Evolutionary conservation across 1,140 invertebrate species (phyloP), one percentile per base, ranked within the genome.

Genomic region (Dufourea novaeangliae): DNA sequence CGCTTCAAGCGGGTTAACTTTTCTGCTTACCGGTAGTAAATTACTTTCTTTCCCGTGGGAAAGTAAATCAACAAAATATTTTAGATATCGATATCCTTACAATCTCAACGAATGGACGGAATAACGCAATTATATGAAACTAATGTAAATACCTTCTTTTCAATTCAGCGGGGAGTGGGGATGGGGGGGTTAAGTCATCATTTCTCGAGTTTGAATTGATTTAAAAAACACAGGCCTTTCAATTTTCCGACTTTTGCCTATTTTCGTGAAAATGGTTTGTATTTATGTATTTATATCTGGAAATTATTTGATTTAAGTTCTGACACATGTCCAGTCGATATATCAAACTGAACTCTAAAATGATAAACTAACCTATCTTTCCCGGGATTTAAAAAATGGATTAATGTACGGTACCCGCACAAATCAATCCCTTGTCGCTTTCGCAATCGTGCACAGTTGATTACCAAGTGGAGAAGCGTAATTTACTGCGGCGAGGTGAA

Each of bases 1-100:
- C 34, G 41, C 57, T 72, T 25, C 14, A 37, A 72, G 29, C 39
- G 12, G 17, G 25, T 20, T 27, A 72, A 62, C 57, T 62, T 71
- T 50, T 27, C 10, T 37, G n/a, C 22, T 62, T 63, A 1, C 27
- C n/a, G 0, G 34, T 61, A 17, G 29, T 25, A 72, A 72, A 72
- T 72, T 72, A 46, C 57, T 34, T 56, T 63, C n/a, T 25, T 1
- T 29, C 6, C 8, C 17, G n/a, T 25, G 10, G 20, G 8, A 22
- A 22, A 61, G 39, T 71, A n/a, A 14, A 34, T 71, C 25, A 14
- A 22, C 20, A 32, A 41, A 59, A 59, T 59, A 12, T 44, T 22
- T 25, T 8, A 57, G 34, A 20, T 12, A 61, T 46, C 39, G 14
- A 29, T 20, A 20, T n/a, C 44, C 39, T 7, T 11, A 22, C 11